These are phyloP conservation scores for Poecilia latipinna DNA, from an alignment of 2,113 vertebrate species.

Conservation along the genomic window DNA sequence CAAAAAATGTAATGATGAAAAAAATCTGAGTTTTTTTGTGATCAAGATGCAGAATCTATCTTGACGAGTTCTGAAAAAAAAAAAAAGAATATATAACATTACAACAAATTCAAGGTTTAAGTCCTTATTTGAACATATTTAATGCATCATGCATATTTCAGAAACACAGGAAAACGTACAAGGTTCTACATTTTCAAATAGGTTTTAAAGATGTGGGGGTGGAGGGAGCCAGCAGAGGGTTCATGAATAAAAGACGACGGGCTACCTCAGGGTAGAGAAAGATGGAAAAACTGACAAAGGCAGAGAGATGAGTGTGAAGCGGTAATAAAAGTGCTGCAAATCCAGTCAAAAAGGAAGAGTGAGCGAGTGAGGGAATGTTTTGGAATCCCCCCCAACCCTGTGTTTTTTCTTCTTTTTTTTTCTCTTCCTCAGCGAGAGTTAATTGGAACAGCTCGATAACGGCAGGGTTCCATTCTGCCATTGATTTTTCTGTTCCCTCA, in stretches of 20 bases:
- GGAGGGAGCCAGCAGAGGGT: constrained; percentile 26
- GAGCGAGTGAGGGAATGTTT: constrained; percentile 67
- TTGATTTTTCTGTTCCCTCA: constrained; percentile 82
- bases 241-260: constrained; percentile 61
- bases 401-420: too few species aligned
- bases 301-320: constrained; percentile 63
- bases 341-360: constrained; percentile 57
- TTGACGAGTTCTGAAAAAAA: too few species aligned
- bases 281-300: constrained; percentile 70
- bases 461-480: constrained; percentile 85
- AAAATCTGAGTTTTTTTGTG: too few species aligned
- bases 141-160: constrained; percentile 55
- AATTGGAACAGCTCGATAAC: constrained; percentile 86
- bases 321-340: constrained; percentile 69
- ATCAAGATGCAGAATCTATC: too few species aligned
- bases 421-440: constrained; percentile 74
- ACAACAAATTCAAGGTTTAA: constrained; percentile 22
- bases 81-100: constrained; percentile 7
- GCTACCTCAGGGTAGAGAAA: constrained; percentile 56
- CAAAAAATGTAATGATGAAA: too few species aligned
- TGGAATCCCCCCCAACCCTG: constrained; percentile 72
- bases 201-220: constrained; percentile 43
- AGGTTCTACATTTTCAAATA: constrained; percentile 64
- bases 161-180: constrained; percentile 55
- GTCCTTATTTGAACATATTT: constrained; percentile 49